Evolutionary conservation across 2,797 vertebrate genomes (phyloP).

Genomic region (Oceanodroma leucorhoa): DNA sequence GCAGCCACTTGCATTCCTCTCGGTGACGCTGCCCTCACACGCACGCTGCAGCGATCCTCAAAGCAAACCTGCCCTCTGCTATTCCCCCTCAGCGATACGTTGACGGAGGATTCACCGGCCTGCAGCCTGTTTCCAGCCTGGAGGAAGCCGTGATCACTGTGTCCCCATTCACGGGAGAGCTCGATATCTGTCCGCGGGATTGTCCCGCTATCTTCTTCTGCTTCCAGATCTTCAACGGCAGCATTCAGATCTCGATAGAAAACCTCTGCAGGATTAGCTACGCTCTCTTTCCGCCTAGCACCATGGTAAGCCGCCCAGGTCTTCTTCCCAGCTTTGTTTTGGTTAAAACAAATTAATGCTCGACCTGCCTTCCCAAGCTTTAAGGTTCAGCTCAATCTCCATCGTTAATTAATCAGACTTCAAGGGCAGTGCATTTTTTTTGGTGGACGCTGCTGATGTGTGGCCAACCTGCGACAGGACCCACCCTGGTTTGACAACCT

Average conservation of each 20-base stretch:
- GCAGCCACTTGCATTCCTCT: neutral
- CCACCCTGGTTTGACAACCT: neutral
- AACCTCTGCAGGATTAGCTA: constrained; percentile 83
- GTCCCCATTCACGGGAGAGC: constrained; percentile 87
- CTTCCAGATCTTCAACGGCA: constrained; percentile 78
- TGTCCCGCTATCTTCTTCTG: constrained; percentile 75
- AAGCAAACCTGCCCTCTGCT: neutral
- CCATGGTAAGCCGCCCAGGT: constrained; percentile 71
- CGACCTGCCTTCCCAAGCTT: neutral
- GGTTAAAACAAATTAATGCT: neutral
- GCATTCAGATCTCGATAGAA: constrained; percentile 82
- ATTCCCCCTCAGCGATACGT: constrained; percentile 79
- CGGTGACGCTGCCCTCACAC: accelerated
- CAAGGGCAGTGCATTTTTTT: neutral
- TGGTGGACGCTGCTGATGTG: neutral
- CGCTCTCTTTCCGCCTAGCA: constrained; percentile 80
- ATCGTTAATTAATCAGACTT: neutral
- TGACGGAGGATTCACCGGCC: constrained; percentile 85
- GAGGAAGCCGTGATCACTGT: constrained; percentile 81
- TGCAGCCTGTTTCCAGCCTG: constrained; percentile 79
- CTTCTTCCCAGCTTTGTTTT: neutral
- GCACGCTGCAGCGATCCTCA: accelerated
- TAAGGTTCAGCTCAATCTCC: neutral
- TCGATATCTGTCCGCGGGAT: constrained; percentile 86
- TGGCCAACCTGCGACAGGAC: neutral